These are phyloP conservation scores for Scaptomyza pallida DNA, from an alignment of 1,140 invertebrate species.

Conservation along the genomic window DNA sequence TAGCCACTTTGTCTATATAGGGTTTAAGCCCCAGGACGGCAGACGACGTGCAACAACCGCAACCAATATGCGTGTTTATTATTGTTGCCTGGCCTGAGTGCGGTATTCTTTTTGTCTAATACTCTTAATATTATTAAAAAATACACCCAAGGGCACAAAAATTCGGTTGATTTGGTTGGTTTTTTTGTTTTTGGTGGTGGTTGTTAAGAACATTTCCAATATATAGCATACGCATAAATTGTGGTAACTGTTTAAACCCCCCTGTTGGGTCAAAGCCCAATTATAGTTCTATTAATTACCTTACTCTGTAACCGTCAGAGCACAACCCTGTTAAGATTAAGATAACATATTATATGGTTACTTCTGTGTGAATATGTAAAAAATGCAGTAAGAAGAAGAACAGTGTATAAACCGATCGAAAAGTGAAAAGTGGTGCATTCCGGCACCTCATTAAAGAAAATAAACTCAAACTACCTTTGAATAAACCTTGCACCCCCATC, in stretches of 20 bases:
- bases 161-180: conserved; percentile 74
- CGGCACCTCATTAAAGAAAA: too few relatives aligned
- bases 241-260: conserved; percentile 34
- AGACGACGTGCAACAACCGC: conserved; percentile 47
- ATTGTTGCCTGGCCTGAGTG: conserved; percentile 57
- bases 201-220: conserved; percentile 45
- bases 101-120: conserved; percentile 62
- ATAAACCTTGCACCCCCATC: too few relatives aligned
- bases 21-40: conserved; percentile 56
- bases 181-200: conserved; percentile 20
- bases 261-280: too few relatives aligned
- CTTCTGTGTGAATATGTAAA: too few relatives aligned
- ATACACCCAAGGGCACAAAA: conserved; percentile 75
- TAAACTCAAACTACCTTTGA: too few relatives aligned
- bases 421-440: too few relatives aligned
- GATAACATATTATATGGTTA: too few relatives aligned
- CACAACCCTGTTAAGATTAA: too few relatives aligned
- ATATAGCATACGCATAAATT: conserved; percentile 69
- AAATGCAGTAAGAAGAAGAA: too few relatives aligned
- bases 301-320: too few relatives aligned
- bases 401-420: too few relatives aligned
- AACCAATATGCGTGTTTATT: conserved; percentile 78
- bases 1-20: conserved; percentile 71
- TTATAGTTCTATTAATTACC: too few relatives aligned
- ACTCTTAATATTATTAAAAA: conserved; percentile 82